Conservation (phyloP, 2,113 vertebrate species). For the Hyaena hyaena region DNA sequence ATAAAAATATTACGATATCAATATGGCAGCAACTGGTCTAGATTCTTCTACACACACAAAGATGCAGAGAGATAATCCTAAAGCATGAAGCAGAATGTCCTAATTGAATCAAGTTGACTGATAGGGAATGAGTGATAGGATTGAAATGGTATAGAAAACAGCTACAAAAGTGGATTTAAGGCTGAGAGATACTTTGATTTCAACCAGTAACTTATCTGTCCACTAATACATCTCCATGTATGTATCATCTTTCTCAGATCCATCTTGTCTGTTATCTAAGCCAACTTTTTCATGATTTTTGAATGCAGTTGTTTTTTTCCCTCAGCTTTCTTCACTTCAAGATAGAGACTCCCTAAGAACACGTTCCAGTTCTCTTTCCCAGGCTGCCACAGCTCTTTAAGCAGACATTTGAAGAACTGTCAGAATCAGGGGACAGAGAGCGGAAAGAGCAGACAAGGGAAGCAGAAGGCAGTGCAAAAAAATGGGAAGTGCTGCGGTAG, state of each 20-base stretch:
- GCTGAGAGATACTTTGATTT: neutral
- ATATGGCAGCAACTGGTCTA: neutral
- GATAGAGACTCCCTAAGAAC: neutral
- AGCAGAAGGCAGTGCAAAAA: slow-evolving; percentile 57
- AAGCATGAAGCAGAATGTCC: neutral
- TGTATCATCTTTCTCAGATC: neutral
- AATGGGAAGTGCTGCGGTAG: neutral
- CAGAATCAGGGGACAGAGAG: slow-evolving; percentile 52
- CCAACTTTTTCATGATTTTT: neutral
- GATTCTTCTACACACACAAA: neutral
- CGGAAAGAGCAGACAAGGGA: slow-evolving; percentile 25
- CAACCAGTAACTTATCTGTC: neutral
- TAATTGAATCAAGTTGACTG: neutral
- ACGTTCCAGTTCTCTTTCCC: slow-evolving; percentile 39
- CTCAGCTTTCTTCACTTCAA: slow-evolving; percentile 49
- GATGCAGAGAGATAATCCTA: neutral
- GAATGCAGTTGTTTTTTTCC: neutral
- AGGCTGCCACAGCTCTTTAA: slow-evolving; percentile 56
- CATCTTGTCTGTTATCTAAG: neutral
- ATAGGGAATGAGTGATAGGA: neutral
- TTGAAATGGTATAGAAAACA: neutral
- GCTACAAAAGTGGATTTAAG: neutral
- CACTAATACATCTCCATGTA: neutral
- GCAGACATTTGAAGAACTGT: slow-evolving; percentile 66
- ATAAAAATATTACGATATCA: neutral